Conservation (phyloP, 2,888 invertebrate genomes). For the Kuschelorhynchus macadamiae region DNA sequence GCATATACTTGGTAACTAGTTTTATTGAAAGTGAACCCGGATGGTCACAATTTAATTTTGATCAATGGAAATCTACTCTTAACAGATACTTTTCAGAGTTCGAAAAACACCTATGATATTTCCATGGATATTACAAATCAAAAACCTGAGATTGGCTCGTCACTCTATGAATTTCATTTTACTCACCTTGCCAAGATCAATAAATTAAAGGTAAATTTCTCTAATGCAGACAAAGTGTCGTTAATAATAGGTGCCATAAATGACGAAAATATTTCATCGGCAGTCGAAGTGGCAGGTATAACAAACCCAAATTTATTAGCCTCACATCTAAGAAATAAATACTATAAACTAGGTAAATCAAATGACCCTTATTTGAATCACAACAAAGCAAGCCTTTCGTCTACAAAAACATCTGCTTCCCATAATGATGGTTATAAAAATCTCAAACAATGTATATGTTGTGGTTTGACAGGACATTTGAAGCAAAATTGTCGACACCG, state of each 20-base stretch:
- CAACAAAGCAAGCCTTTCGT: slow-evolving; percentile 1
- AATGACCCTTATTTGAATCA: background rate
- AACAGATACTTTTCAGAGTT: background rate
- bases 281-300: slow-evolving; percentile 17
- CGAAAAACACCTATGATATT: slow-evolving; percentile 1
- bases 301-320: slow-evolving; percentile 15
- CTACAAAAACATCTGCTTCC: background rate
- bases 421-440: background rate
- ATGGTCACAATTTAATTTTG: slow-evolving; percentile 18
- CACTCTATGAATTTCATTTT: slow-evolving; percentile 1
- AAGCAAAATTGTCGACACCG: slow-evolving; percentile 18
- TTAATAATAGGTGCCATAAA: slow-evolving; percentile 23
- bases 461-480: slow-evolving; percentile 4
- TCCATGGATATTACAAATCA: slow-evolving; percentile 16
- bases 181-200: slow-evolving; percentile 1
- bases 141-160: background rate
- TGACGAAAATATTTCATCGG: slow-evolving; percentile 18
- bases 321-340: slow-evolving; percentile 14
- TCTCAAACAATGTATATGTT: slow-evolving; percentile 17
- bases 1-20: no score
- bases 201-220: slow-evolving; percentile 3
- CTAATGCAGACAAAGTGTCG: slow-evolving; percentile 3
- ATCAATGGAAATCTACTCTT: slow-evolving; percentile 12
- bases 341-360: background rate
- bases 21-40: slow-evolving; percentile 20